Conservation (phyloP, 1,140 invertebrate genomes). For the Neuroterus valhalla region DNA sequence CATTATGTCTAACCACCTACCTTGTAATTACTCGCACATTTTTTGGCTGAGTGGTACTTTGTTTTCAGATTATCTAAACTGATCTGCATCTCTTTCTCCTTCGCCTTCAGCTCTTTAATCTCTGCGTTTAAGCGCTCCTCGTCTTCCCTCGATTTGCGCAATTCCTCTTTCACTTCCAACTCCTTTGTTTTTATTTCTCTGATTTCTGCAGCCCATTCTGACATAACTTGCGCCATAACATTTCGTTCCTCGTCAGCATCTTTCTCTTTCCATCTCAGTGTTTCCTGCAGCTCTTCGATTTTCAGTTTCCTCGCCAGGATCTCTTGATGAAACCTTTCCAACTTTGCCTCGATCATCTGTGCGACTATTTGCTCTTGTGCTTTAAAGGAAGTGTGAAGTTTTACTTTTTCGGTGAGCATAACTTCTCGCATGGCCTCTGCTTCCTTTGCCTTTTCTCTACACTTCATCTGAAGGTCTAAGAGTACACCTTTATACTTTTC, state of each 20-base stretch:
- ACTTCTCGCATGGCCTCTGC: conserved; percentile 55
- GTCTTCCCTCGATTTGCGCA: conserved; percentile 50
- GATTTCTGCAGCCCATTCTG: conserved; percentile 62
- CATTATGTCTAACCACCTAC: conserved; percentile 42
- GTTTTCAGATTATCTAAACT: conserved; percentile 55
- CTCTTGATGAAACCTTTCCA: conserved; percentile 60
- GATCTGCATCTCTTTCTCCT: conserved; percentile 57
- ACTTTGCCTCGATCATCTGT: conserved; percentile 58
- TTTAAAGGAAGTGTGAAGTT: conserved; percentile 61
- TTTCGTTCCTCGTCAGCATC: conserved; percentile 65
- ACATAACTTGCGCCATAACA: conserved; percentile 64
- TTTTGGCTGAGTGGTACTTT: conserved; percentile 63
- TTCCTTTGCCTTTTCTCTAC: conserved; percentile 61
- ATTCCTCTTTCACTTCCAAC: conserved; percentile 54
- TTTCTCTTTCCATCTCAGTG: conserved; percentile 56
- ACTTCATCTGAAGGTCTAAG: conserved; percentile 56
- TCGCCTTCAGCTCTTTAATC: conserved; percentile 54
- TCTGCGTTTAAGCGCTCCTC: conserved; percentile 54
- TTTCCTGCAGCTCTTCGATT: conserved; percentile 60
- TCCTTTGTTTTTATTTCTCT: conserved; percentile 59
- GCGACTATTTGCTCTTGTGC: conserved; percentile 62
- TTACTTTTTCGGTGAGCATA: conserved; percentile 60
- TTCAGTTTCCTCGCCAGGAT: conserved; percentile 56
- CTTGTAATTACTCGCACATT: conserved; percentile 67
- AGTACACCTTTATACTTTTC: conserved; percentile 62